Evolutionary conservation across 2,888 invertebrate species (phyloP), one percentile per base, ranked within the genome.

Genomic region (Drosophila tanythrix): DNA sequence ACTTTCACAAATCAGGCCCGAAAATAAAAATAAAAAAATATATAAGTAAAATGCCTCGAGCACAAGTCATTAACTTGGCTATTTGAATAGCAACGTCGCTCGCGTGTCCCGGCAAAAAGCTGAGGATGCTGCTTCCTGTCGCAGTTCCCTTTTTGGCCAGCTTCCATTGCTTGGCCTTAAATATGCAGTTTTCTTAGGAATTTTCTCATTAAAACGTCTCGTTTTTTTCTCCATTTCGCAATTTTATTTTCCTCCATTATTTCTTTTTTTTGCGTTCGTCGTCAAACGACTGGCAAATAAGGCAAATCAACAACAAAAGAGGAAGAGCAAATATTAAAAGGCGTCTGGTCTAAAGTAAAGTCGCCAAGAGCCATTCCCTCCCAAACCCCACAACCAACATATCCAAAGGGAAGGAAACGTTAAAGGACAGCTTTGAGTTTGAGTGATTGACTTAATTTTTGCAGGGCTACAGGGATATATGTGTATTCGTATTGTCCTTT

Each of bases 101-200:
- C 62, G 46, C 63, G 27, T 36, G n/a, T 66, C 71, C 70, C 40
- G 21, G 25, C 56, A 53, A 43, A 48, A 61, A 29, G 43, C 40
- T 48, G 53, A 79, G 73, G 66, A 72, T 70, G 81, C 83, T 68
- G 77, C 75, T 84, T 89, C 85, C 85, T 83, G 79, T 78, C 70
- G 73, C 72, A 63, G 38, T 62, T 70, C 65, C 63, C 62, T 67
- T 66, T 68, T 59, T 40, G 52, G 60, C 57, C 35, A 38, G 48
- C 59, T 55, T 67, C 48, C 66, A 57, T 60, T 51, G 48, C 57
- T 64, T 64, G 31, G 83, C 72, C 79, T 88, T 88, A 90, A 87
- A 90, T 90, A 90, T 87, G 90, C 90, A 88, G 89, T 83, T 91
- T 90, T 83, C 89, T 88, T 85, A 82, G 87, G 87, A 88, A 88